These are phyloP conservation scores for Oscheius sp. DNA, from an alignment of 2,888 invertebrate species.

Conservation along the genomic window DNA sequence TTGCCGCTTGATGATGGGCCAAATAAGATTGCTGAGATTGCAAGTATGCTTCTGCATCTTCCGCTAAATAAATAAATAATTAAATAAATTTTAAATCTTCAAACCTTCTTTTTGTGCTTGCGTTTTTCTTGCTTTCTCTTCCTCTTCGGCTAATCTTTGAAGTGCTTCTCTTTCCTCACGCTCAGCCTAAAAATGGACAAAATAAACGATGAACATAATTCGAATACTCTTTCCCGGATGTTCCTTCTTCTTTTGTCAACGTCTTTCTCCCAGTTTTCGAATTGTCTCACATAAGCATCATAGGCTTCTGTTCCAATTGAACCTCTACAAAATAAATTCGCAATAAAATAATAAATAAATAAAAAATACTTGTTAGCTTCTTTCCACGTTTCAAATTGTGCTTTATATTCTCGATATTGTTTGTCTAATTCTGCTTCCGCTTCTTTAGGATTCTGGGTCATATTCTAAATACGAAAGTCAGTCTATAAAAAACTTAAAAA, in stretches of 20 bases:
- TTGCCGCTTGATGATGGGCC: conserved; percentile 63
- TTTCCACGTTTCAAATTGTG: conserved; percentile 71
- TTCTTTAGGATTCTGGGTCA: conserved; percentile 16
- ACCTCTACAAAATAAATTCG: conserved; percentile 48
- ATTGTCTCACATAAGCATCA: conserved; percentile 68
- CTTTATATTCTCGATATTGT: conserved; percentile 70
- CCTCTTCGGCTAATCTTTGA: conserved; percentile 26
- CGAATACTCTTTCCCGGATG: conserved; percentile 54
- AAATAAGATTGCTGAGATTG: conserved; percentile 61
- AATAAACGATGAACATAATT: neutral
- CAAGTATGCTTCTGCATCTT: conserved; percentile 51
- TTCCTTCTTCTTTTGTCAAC: conserved; percentile 64
- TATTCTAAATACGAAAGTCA: neutral
- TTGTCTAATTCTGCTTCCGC: conserved; percentile 70
- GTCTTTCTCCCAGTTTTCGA: conserved; percentile 70
- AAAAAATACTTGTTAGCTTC: conserved; percentile 64
- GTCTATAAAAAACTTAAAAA: neutral
- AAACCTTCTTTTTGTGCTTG: conserved; percentile 34
- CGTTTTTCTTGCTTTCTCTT: conserved; percentile 29
- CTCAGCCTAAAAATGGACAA: conserved; percentile 17
- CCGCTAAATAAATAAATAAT: conserved; percentile 37
- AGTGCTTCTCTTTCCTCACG: conserved; percentile 17
- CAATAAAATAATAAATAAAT: conserved; percentile 11
- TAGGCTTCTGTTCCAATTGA: conserved; percentile 70
- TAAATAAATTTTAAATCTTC: neutral